Evolutionary conservation across 2,113 vertebrate genomes (phyloP), one percentile per base, ranked within the genome.

Genomic region (Illadopsis cleaveri): DNA sequence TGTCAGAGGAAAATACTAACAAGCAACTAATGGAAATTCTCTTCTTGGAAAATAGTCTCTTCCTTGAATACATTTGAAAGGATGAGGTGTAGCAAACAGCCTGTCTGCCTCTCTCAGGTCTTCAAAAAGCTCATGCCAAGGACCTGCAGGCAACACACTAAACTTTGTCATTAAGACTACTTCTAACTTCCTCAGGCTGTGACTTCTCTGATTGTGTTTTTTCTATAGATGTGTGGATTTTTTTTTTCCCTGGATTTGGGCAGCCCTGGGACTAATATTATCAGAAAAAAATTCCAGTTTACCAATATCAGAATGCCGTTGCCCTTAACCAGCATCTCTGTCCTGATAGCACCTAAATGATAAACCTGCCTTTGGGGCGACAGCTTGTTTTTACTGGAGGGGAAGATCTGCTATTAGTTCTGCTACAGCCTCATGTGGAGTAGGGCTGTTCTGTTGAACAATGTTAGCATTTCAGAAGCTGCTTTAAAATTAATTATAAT

Each of bases 271-370:
- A 15, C 14, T 57, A 42, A 19, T 66, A n/a, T 14, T 82, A 28
- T 75, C 56, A 44, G n/a, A 50, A 48, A 57, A 25, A n/a, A 15
- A 15, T 0, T 84, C 17, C 40, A 27, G 3, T 38, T 68, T 42
- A n/a, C n/a, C 30, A 7, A 0, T 40, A 30, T 38, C n/a, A 30
- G 53, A 18, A 16, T 40, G 50, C 37, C 0, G 0, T 33, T 77
- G 48, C 68, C 51, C 38, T 80, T 76, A 72, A 50, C 48, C 44
- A 50, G 44, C 31, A 37, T 64, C 3, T 0, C 23, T 73, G 35
- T 48, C 53, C 66, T 2, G 2, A 5, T 21, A 24, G n/a, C 51
- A 40, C 47, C 61, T 24, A 28, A 35, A 30, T 23, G 16, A 61
- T 77, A 35, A 78, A 45, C 8, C 40, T 45, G 30, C 19, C 25